These are phyloP conservation scores for Lepidurus arcticus DNA, from an alignment of 1,140 invertebrate genomes.

Conservation along the genomic window DNA sequence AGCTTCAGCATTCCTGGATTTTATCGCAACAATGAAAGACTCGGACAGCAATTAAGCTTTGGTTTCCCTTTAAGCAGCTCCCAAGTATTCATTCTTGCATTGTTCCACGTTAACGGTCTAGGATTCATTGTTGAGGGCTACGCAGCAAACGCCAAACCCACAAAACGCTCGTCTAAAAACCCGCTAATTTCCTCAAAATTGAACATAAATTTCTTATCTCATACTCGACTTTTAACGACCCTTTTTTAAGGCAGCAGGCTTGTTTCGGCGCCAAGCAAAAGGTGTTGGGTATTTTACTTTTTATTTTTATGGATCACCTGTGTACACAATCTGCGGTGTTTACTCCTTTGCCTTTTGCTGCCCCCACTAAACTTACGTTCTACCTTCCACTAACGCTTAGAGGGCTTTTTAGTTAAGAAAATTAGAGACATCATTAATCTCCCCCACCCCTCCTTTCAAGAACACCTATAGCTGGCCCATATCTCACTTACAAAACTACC, in stretches of 20 bases:
- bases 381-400: background rate
- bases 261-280: background rate
- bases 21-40: too few species aligned
- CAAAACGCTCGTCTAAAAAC: background rate
- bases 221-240: background rate
- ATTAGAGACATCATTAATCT: conserved; percentile 26
- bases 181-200: background rate
- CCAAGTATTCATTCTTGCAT: background rate
- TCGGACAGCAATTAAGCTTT: background rate
- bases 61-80: background rate
- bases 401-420: conserved; percentile 4
- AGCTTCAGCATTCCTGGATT: too few species aligned
- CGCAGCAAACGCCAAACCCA: background rate
- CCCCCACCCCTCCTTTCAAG: conserved; percentile 2
- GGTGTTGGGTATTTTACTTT: background rate
- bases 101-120: background rate
- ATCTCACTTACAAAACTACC: background rate
- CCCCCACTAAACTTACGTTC: background rate
- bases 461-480: background rate
- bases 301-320: background rate
- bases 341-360: background rate
- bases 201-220: background rate
- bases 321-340: background rate
- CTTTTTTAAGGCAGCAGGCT: background rate
- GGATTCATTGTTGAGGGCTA: background rate